Evolutionary conservation across 2,888 invertebrate species (phyloP).

Genomic region (Drosophila bunnanda): DNA sequence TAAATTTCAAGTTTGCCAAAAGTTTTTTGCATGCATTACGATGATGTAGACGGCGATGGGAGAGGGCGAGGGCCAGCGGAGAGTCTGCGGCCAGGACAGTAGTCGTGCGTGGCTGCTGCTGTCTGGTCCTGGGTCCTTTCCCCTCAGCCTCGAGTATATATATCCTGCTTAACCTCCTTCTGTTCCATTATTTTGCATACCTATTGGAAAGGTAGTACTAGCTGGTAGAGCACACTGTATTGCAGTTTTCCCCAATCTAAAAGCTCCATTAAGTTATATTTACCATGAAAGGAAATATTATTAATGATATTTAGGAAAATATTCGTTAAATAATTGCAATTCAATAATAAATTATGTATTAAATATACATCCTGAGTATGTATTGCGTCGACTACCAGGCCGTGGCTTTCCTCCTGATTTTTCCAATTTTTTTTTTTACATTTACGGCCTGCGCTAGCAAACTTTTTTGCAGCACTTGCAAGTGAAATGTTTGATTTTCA

Average conservation of each 20-base stretch:
- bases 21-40: conserved; percentile 81
- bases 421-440: conserved; percentile 22
- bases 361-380: background rate
- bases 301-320: background rate
- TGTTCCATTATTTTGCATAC: conserved; percentile 22
- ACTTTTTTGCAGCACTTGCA: conserved; percentile 73
- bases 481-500: conserved; percentile 82
- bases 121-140: conserved; percentile 26
- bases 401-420: background rate
- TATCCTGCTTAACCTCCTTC: conserved; percentile 11
- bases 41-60: conserved; percentile 25
- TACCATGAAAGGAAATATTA: background rate
- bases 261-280: background rate
- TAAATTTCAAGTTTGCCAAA: conserved; percentile 80
- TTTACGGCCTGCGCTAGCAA: conserved; percentile 43
- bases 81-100: conserved; percentile 46
- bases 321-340: background rate
- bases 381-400: background rate
- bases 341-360: background rate
- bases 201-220: background rate
- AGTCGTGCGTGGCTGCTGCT: conserved; percentile 52
- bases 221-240: background rate
- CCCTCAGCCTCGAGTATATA: background rate
- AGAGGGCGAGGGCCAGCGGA: background rate
- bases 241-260: background rate